A percentile compares a stretch with the other conserved stretches of the same genome.
Conservation (phyloP, 2,888 invertebrate species). For the Tanypteryx hageni region DNA sequence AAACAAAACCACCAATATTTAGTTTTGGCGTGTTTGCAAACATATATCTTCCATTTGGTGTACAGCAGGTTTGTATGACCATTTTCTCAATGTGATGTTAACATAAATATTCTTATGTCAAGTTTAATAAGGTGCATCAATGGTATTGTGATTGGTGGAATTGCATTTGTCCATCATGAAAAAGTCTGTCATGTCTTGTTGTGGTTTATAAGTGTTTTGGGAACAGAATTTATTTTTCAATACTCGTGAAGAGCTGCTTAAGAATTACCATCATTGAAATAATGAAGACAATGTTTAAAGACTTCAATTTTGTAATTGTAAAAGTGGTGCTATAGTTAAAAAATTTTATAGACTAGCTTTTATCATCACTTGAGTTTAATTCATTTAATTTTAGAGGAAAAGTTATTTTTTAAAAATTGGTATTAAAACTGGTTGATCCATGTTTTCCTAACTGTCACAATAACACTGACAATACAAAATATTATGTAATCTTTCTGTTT, state of each 20-base stretch:
- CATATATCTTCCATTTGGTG: conserved; percentile 41
- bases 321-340: conserved; percentile 59
- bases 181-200: conserved; percentile 44
- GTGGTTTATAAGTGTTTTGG: conserved; percentile 43
- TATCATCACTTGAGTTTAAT: conserved; percentile 41
- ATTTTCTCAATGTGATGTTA: conserved; percentile 51
- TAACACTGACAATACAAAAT: conserved; percentile 62
- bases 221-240: conserved; percentile 64
- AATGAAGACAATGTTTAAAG: conserved; percentile 23
- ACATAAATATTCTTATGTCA: conserved; percentile 7
- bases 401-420: conserved; percentile 31
- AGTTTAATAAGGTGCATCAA: conserved; percentile 38
- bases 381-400: conserved; percentile 10
- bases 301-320: conserved; percentile 55
- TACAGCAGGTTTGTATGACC: conserved; percentile 30
- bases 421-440: conserved; percentile 56
- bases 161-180: conserved; percentile 39
- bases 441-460: conserved; percentile 52
- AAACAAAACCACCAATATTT: conserved; percentile 26
- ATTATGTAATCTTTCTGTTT: neutral
- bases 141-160: conserved; percentile 48
- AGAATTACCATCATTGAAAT: conserved; percentile 52
- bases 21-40: conserved; percentile 37
- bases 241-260: conserved; percentile 45
- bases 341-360: conserved; percentile 31